Percentiles rank a stretch among this genome's conserved stretches.
phyloP scores from a whole-genome alignment of 2,888 invertebrate genomes.

The Cryptus armator region DNA sequence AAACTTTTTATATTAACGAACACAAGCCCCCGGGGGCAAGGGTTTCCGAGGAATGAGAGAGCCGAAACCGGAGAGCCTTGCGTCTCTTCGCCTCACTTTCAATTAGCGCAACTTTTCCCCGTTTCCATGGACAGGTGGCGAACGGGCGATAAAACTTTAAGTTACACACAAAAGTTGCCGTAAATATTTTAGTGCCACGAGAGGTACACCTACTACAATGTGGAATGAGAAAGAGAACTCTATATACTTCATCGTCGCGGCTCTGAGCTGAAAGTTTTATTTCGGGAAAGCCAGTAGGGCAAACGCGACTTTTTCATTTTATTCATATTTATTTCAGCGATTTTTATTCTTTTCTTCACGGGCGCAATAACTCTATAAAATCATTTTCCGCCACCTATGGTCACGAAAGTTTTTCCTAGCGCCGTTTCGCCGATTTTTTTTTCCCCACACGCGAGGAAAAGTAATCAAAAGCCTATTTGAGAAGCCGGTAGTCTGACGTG shows the following conservation, averaged over 20 bases:
- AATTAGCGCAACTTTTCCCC: constrained; percentile 46
- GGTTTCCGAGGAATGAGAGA: constrained; percentile 23
- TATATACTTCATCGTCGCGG: neutral
- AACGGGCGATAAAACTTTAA: constrained; percentile 40
- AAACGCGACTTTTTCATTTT: constrained; percentile 2
- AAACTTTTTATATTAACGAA: constrained; percentile 60
- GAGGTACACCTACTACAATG: constrained; percentile 8
- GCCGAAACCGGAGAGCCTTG: constrained; percentile 26
- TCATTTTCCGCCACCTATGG: neutral
- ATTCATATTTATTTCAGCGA: neutral
- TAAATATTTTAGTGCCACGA: constrained; percentile 47
- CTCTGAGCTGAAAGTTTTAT: constrained; percentile 7
- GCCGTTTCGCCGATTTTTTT: neutral
- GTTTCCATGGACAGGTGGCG: constrained; percentile 27
- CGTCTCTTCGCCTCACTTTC: constrained; percentile 36
- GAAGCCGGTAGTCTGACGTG: neutral
- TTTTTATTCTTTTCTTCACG: neutral
- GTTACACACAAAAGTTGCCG: constrained; percentile 19
- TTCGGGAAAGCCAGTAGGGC: neutral
- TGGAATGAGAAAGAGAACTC: neutral
- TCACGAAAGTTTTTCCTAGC: neutral
- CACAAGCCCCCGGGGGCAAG: neutral
- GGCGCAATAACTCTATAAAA: too few relatives aligned
- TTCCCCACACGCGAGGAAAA: neutral
- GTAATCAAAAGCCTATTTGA: constrained; percentile 13